phyloP scores from a whole-genome alignment of 2,888 invertebrate species.

The Hyposoter didymator region DNA sequence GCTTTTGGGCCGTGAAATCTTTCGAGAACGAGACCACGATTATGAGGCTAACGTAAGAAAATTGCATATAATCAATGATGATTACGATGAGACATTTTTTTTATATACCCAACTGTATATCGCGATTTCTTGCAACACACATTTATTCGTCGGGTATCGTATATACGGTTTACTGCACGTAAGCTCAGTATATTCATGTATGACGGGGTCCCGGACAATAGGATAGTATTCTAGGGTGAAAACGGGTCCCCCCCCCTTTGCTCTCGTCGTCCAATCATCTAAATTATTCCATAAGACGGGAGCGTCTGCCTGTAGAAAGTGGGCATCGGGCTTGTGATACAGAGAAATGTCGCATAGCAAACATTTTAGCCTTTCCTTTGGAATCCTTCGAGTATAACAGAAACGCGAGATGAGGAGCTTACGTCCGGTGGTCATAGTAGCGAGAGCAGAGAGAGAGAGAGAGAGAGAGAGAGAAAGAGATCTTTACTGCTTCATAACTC shows the following conservation, averaged over 20 bases:
- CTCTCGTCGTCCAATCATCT: constrained; percentile 79
- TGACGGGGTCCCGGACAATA: constrained; percentile 68
- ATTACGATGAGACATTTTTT: constrained; percentile 15
- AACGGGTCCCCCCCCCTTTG: constrained; percentile 69
- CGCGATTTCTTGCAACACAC: constrained; percentile 6
- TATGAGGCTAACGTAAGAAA: constrained; percentile 37
- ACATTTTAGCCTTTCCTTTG: constrained; percentile 54
- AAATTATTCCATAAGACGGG: constrained; percentile 83
- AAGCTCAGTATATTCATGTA: constrained; percentile 17
- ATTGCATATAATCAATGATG: constrained; percentile 13
- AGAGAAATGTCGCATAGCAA: constrained; percentile 59
- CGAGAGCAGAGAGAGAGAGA: constrained; percentile 62
- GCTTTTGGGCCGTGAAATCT: constrained; percentile 68
- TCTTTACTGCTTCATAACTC: constrained; percentile 83
- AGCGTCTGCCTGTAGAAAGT: constrained; percentile 18
- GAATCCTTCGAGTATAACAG: constrained; percentile 58
- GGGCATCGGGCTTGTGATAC: constrained; percentile 40
- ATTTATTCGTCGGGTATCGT: constrained; percentile 20
- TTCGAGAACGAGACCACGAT: constrained; percentile 72
- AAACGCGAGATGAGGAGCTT: constrained; percentile 27
- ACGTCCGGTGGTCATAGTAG: neutral
- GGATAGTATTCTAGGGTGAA: constrained; percentile 72
- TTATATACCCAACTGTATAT: constrained; percentile 15
- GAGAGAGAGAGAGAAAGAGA: constrained; percentile 65
- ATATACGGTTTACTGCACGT: constrained; percentile 42